Conservation (phyloP, 2,113 vertebrate genomes). For the Nibea coibor region DNA sequence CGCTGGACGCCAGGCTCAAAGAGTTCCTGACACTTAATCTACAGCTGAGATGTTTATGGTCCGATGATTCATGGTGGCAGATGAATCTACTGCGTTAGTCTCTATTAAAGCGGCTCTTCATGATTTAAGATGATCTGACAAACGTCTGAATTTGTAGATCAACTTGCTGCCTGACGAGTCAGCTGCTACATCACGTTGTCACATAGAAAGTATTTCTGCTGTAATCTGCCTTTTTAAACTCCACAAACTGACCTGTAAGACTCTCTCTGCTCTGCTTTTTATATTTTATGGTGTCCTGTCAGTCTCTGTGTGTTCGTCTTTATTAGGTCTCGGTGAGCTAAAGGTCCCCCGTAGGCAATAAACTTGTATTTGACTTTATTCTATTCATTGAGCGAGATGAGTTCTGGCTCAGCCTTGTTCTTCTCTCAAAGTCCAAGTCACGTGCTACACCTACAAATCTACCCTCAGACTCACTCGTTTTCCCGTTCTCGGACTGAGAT, state of each 20-base stretch:
- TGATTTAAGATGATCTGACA: no score
- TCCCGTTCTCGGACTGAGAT: conserved; percentile 87
- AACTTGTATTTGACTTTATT: not conserved
- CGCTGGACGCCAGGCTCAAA: no score
- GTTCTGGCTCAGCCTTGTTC: not conserved
- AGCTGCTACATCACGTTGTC: not conserved
- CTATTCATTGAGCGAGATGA: not conserved
- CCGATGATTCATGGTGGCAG: no score
- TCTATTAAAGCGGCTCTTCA: no score
- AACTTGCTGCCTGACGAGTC: no score
- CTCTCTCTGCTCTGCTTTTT: no score
- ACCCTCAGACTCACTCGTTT: conserved; percentile 87
- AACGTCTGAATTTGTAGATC: no score
- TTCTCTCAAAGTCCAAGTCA: not conserved
- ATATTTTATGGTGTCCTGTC: not conserved
- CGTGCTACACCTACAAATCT: not conserved
- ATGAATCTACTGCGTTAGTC: no score
- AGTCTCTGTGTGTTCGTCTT: not conserved
- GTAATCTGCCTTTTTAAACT: no score
- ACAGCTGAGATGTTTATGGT: no score
- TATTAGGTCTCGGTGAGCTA: not conserved
- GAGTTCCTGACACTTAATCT: no score
- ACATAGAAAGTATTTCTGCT: not conserved
- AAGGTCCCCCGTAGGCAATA: not conserved
- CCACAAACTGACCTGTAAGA: no score